Evolutionary conservation across 2,113 vertebrate genomes (phyloP), one percentile per base, ranked within the genome.

Genomic region (Syngnathus scovelli): DNA sequence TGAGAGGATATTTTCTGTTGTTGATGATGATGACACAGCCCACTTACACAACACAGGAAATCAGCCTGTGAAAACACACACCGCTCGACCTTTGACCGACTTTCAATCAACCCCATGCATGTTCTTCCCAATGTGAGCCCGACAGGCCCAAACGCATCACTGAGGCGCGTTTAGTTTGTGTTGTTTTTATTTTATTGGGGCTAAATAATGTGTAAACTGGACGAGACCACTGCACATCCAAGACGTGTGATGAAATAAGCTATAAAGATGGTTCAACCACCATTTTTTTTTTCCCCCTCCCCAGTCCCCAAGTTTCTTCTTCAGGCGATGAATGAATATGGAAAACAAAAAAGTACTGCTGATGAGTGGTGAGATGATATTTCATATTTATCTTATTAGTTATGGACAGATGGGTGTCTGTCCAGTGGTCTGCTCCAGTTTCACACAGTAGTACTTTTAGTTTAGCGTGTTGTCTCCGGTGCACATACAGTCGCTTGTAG

Each of bases 181-280:
- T 63, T 43, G 27, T 44, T 64, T 60, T 75, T 78, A 33, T 67
- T 78, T 51, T 69, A 69, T 72, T 67, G 5, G 21, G 46, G 51
- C 21, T 37, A 36, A 65, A 65, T 52, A 41, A 76, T 72, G 86
- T 86, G 76, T 81, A 78, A 88, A 88, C 89, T 89, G 84, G 86
- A 88, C 85, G 82, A 87, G 87, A 88, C 89, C 89, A 91, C 90
- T 88, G 85, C 60, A 74, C 78, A n/a, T 84, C 55, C 67, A 79
- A 77, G 48, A 67, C 4, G 58, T 77, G 72, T 41, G 64, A 70
- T 60, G 56, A 66, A 82, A 86, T 88, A 87, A 87, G 81, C 82
- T 87, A 83, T 49, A 43, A 67, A 15, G 48, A 61, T 21, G 58
- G 18, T 33, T 56, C 55, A 33, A 27, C 55, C 23, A 36, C 54